Base-by-base conservation (phyloP, 1,140 invertebrate species). In the Drosophila micromelanica region DNA sequence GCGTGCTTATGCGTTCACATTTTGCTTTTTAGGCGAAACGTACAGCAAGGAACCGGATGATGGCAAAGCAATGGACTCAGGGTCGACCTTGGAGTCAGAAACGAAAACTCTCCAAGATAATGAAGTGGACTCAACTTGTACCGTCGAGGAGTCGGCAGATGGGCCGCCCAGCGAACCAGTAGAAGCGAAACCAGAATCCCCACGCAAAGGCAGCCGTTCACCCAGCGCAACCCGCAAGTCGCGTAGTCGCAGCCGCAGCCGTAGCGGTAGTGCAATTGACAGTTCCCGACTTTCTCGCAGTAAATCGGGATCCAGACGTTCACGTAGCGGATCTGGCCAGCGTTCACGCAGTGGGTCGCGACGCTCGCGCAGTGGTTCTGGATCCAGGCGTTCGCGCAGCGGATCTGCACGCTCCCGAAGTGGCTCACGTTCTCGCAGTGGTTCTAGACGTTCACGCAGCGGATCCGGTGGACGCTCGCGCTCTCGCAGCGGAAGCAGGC, bases 331-430 rank as follows among this genome's bases (percentile, higher is more conserved):
- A 0, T 93, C 92, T 92, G 0, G 65, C 78, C 3, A 80, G 79
- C 84, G 90, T 30, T 93, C 93, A 0, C 73, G 80, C 5, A 84
- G 78, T 48, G 71, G 74, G 5, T 92, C 92, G 3, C 54, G 76
- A 1, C 91, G 90, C 23, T 93, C 92, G 0, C 73, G 91, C 3
- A 93, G 92, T 17, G 74, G 89, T 1, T 93, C 93, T 8, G 64
- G 69, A 1, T 35, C 32, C 32, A 35, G 32, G 1, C 81, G 90
- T 43, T 93, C 93, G 1, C 64, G 74, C 2, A 75, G 73, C 45
- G 62, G 70, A 5, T 92, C 92, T 48, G 84, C 85, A 51, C 90
- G 86, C 1, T 54, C 51, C 2, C 30, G 90, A 48, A 93, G 93
- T 13, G 82, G 91, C 0, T 93, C 92, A 51, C 90, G 86, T 1